These are phyloP conservation scores for Ectemnius continuus DNA, from an alignment of 2,888 invertebrate genomes.

Conservation along the genomic window DNA sequence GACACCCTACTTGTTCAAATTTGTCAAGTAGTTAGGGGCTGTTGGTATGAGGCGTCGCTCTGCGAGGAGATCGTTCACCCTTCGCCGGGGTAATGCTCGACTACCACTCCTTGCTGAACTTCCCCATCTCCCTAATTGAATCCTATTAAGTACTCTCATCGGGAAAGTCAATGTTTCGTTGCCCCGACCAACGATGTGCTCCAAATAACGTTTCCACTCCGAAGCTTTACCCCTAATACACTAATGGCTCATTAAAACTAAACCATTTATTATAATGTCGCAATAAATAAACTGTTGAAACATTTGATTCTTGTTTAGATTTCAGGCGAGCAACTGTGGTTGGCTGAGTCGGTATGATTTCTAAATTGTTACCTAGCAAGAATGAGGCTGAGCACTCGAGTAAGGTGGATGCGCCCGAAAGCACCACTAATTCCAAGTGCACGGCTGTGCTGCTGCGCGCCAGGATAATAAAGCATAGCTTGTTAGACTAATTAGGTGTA, in stretches of 20 bases:
- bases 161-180: neutral
- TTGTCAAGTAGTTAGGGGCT: constrained; percentile 39
- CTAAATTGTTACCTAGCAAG: too few species aligned
- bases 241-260: neutral
- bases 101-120: constrained; percentile 57
- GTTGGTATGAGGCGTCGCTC: constrained; percentile 40
- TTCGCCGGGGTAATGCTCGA: constrained; percentile 56
- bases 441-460: constrained; percentile 27
- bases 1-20: constrained; percentile 43
- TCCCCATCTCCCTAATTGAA: constrained; percentile 5
- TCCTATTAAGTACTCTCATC: neutral
- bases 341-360: too few species aligned
- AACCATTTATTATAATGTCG: neutral
- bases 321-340: neutral
- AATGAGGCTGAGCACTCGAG: neutral
- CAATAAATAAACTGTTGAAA: neutral
- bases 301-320: neutral
- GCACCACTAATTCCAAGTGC: constrained; percentile 29
- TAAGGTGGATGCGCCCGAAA: neutral
- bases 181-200: neutral
- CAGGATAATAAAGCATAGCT: constrained; percentile 47
- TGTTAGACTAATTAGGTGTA: constrained; percentile 69
- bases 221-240: neutral
- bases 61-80: constrained; percentile 29
- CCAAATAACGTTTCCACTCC: neutral